A percentile compares a stretch with the other conserved stretches of the same genome.
Evolutionary conservation across 2,113 vertebrate species (phyloP).

Genomic region (Sorex fumeus): DNA sequence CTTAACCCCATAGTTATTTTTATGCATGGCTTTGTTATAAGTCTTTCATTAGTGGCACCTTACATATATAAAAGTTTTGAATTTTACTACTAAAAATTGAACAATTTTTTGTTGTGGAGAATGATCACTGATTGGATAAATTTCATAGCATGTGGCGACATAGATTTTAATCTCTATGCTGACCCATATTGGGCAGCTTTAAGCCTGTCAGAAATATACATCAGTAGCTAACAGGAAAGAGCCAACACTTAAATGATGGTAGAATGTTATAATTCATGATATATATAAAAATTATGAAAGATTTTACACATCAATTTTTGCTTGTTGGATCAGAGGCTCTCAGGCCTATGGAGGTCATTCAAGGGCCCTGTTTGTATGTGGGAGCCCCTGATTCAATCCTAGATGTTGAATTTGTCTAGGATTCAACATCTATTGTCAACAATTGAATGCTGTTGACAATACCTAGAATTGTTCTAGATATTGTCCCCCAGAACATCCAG

Average conservation of each 20-base stretch:
- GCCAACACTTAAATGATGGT: neutral
- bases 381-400: too few relatives aligned
- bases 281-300: neutral
- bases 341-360: too few relatives aligned
- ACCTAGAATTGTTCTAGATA: too few relatives aligned
- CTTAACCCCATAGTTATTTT: neutral
- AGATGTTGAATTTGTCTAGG: too few relatives aligned
- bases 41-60: neutral
- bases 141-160: neutral
- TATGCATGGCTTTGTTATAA: conserved; percentile 6
- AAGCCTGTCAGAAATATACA: neutral
- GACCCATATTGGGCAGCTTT: neutral
- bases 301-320: neutral
- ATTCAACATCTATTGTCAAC: too few relatives aligned
- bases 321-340: neutral
- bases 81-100: neutral
- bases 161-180: neutral
- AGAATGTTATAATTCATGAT: neutral
- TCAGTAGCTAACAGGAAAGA: neutral
- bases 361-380: too few relatives aligned
- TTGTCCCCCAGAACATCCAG: too few relatives aligned
- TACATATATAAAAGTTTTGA: conserved; percentile 8
- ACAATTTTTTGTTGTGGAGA: neutral
- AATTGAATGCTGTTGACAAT: too few relatives aligned
- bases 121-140: neutral